These are phyloP conservation scores for Drosophila teissieri DNA, from an alignment of 1,140 invertebrate genomes.

Conservation along the genomic window DNA sequence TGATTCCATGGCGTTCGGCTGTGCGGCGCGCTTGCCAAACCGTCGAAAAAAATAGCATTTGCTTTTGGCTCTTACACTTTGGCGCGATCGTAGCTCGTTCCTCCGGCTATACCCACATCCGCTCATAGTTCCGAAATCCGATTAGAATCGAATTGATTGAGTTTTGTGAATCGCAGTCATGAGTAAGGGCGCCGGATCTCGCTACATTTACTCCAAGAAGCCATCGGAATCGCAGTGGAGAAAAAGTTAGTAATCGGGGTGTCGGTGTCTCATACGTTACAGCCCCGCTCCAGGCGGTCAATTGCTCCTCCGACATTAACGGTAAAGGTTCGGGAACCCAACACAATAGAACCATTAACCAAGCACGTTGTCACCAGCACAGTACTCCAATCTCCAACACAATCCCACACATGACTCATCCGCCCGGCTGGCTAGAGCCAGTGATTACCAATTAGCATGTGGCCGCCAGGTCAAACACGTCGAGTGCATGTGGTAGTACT, in stretches of 20 bases:
- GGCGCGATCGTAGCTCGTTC: constrained; percentile 20
- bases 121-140: constrained; percentile 3
- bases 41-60: constrained; percentile 15
- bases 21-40: constrained; percentile 16
- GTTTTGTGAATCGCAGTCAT: constrained; percentile 8
- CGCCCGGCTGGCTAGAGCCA: constrained; percentile 11
- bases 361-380: constrained; percentile 33
- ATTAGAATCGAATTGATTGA: neutral
- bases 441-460: constrained; percentile 39
- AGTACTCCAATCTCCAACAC: no score
- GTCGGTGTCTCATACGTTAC: neutral
- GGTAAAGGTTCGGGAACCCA: constrained; percentile 18
- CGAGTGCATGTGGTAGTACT: constrained; percentile 11
- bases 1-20: constrained; percentile 58
- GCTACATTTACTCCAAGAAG: constrained; percentile 45
- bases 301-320: neutral
- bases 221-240: constrained; percentile 12
- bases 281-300: neutral
- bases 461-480: constrained; percentile 27
- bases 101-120: neutral
- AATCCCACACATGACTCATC: constrained; percentile 29
- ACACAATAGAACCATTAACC: constrained; percentile 1
- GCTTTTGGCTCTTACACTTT: constrained; percentile 16
- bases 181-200: constrained; percentile 23
- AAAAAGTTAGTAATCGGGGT: constrained; percentile 61